Conservation (phyloP, 2,113 vertebrate species). For the Pimephales promelas region DNA sequence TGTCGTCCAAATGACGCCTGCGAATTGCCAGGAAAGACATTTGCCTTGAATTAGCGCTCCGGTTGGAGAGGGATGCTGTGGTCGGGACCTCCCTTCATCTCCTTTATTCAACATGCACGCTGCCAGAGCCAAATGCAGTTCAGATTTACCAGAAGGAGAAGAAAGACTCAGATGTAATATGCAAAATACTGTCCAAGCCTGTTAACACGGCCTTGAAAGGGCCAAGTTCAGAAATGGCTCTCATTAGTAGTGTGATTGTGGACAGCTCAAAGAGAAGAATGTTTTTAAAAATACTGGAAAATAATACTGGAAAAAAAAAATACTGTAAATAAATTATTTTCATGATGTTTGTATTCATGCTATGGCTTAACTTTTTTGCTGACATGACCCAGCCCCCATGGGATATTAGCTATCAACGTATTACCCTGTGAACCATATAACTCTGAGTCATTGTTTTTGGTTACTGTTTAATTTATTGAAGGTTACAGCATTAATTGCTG, state of each 20-base stretch:
- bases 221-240: not conserved
- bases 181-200: not conserved
- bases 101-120: not conserved
- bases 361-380: not conserved
- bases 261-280: not conserved
- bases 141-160: not conserved
- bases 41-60: slow-evolving; percentile 26
- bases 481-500: not conserved
- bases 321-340: not conserved
- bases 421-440: no score
- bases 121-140: not conserved
- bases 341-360: not conserved
- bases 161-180: not conserved
- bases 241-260: slow-evolving; percentile 14
- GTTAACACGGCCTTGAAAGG: not conserved
- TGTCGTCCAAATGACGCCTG: slow-evolving; percentile 1
- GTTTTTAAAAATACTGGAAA: not conserved
- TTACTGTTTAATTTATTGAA: not conserved
- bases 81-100: not conserved
- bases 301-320: no score
- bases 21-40: slow-evolving; percentile 45
- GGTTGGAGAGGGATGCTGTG: slow-evolving; percentile 5
- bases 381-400: not conserved
- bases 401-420: not conserved
- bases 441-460: not conserved